Evolutionary conservation across 1,140 invertebrate species (phyloP), one percentile per base, ranked within the genome.

Genomic region (Gonatopus flavifemur): DNA sequence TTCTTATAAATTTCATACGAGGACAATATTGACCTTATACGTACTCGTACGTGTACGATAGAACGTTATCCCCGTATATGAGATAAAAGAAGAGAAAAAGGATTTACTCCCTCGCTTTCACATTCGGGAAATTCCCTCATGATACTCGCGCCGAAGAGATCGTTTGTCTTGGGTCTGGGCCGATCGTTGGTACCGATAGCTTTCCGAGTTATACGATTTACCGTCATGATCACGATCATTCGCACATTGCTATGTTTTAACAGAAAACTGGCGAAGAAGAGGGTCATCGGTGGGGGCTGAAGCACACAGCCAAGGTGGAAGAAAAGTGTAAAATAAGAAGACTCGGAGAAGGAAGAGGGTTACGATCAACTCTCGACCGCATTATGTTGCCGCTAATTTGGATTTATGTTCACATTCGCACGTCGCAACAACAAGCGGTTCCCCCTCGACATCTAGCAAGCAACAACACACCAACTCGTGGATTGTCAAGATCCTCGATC

Each of bases 401-500:
- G 61, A 69, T 69, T 69, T 69, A 69, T 69, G 65, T 68, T 67
- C 57, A 56, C 55, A 58, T 65, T 67, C 50, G 58, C 48, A 54
- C 57, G 60, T 66, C 49, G 31, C 9, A 38, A 36, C 38, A n/a
- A n/a, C n/a, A n/a, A 32, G 35, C 36, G 32, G 16, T 43, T 32
- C 36, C 32, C 15, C 12, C 13, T 25, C 40, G 39, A 59, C 36
- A 44, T 25, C 21, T 58, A 28, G 40, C 19, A 38, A 33, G 32
- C 40, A 21, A 10, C 42, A 19, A 36, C 46, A n/a, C n/a, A n/a
- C n/a, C n/a, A n/a, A n/a, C n/a, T n/a, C n/a, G n/a, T n/a, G n/a
- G n/a, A n/a, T n/a, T n/a, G n/a, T 28, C 32, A 37, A 36, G 46
- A 49, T 54, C 39, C 28, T 13, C 12, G 33, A 56, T 43, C 44